Conservation (phyloP, 2,113 vertebrate genomes). For the Toxostoma redivivum region DNA sequence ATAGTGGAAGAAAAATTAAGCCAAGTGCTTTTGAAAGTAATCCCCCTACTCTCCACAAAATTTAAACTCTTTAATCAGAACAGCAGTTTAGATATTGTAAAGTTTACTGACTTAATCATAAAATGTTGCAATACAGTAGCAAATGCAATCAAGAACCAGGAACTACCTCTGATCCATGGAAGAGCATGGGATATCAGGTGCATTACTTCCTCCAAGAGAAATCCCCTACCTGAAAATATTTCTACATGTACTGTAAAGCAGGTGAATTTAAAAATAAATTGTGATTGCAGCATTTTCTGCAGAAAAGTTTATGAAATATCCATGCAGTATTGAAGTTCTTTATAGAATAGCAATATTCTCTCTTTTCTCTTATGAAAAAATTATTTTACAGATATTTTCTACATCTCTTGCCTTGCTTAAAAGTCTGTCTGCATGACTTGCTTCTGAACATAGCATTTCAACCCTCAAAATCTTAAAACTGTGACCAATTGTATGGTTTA, state of each 20-base stretch:
- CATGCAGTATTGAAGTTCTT: not conserved
- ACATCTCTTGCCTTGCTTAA: not conserved
- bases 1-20: not conserved
- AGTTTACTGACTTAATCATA: slow-evolving; percentile 55
- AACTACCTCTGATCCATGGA: not conserved
- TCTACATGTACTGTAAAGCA: not conserved
- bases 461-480: not conserved
- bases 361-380: not conserved
- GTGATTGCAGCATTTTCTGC: not conserved
- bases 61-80: slow-evolving; percentile 41
- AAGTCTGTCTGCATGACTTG: not conserved
- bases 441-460: not conserved
- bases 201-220: not conserved
- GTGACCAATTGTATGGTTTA: not conserved
- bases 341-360: not conserved
- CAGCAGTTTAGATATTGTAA: slow-evolving; percentile 26
- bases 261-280: not conserved
- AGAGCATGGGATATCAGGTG: not conserved
- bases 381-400: not conserved
- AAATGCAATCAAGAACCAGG: slow-evolving; percentile 27
- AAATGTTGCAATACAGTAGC: slow-evolving; percentile 42
- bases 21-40: slow-evolving; percentile 14
- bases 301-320: not conserved
- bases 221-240: not conserved
- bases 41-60: not conserved